A percentile compares a stretch with the other conserved stretches of the same genome.
These are phyloP conservation scores for Amphipyra berbera DNA, from an alignment of 2,888 invertebrate species.

Conservation along the genomic window DNA sequence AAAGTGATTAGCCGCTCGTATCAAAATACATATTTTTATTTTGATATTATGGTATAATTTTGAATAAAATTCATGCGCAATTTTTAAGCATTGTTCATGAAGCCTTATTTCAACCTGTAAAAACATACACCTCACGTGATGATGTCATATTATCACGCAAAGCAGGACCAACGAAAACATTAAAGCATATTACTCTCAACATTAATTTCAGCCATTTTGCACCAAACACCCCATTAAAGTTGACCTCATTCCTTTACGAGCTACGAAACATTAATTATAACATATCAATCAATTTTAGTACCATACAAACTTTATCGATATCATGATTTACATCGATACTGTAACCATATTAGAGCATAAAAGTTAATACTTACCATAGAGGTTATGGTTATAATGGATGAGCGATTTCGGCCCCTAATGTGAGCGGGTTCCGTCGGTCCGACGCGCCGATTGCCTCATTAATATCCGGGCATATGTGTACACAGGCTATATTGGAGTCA, in stretches of 20 bases:
- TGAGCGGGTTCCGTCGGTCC: slow-evolving; percentile 70
- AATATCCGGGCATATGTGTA: slow-evolving; percentile 79
- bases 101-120: not conserved
- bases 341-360: slow-evolving; percentile 60
- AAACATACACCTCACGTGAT: not conserved
- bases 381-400: slow-evolving; percentile 74
- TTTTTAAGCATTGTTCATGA: too few species aligned
- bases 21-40: too few species aligned
- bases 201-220: slow-evolving; percentile 41
- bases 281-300: slow-evolving; percentile 56
- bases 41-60: too few species aligned
- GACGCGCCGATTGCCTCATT: slow-evolving; percentile 79
- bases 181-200: slow-evolving; percentile 18
- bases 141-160: not conserved
- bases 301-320: slow-evolving; percentile 37
- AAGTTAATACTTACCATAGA: slow-evolving; percentile 67
- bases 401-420: slow-evolving; percentile 69
- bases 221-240: slow-evolving; percentile 43
- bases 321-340: slow-evolving; percentile 42
- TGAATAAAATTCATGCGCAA: too few species aligned
- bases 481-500: slow-evolving; percentile 62
- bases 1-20: too few species aligned
- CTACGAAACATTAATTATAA: slow-evolving; percentile 47
- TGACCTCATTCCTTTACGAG: slow-evolving; percentile 50
- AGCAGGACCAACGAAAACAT: slow-evolving; percentile 14